Evolutionary conservation across 92 coral and sea anemone genomes (phyloP).

Genomic region (Phenganax stokvisi): DNA sequence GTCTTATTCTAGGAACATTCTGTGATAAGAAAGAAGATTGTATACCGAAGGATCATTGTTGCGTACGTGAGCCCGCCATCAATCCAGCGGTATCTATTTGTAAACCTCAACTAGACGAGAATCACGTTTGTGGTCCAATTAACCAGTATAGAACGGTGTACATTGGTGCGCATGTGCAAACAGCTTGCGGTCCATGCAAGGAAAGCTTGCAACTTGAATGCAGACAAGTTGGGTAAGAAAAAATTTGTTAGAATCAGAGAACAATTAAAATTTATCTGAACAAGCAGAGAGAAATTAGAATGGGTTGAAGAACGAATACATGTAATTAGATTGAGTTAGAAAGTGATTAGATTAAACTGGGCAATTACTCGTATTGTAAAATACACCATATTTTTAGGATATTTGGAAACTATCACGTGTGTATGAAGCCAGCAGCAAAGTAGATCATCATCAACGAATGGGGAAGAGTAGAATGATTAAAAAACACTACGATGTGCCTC

Average conservation of each 20-base stretch:
- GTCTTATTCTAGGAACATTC: constrained; percentile 73
- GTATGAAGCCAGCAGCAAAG: constrained; percentile 76
- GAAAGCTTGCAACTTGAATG: constrained; percentile 71
- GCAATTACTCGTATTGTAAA: background rate
- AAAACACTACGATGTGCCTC: too few relatives aligned
- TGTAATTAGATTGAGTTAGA: too few relatives aligned
- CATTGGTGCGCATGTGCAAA: constrained; percentile 98
- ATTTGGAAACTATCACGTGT: constrained; percentile 94
- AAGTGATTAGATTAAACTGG: too few relatives aligned
- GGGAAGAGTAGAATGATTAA: background rate
- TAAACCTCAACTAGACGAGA: constrained; percentile 92
- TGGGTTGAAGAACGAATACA: too few relatives aligned
- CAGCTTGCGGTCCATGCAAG: constrained; percentile 98
- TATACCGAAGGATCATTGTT: constrained; percentile 86
- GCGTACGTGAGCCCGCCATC: constrained; percentile 95
- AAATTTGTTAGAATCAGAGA: background rate
- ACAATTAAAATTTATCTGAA: too few relatives aligned
- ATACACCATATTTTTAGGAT: constrained; percentile 50
- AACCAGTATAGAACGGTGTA: constrained; percentile 92
- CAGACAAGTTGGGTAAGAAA: constrained; percentile 97
- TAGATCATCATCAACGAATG: constrained; percentile 27
- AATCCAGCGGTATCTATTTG: constrained; percentile 95
- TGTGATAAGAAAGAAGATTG: constrained; percentile 99
- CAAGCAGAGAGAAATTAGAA: too few relatives aligned
- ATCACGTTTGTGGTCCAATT: constrained; percentile 97